Evolutionary conservation across 2,888 invertebrate species (phyloP), one percentile per base, ranked within the genome.

Genomic region (Omphaloscelis lunosa): DNA sequence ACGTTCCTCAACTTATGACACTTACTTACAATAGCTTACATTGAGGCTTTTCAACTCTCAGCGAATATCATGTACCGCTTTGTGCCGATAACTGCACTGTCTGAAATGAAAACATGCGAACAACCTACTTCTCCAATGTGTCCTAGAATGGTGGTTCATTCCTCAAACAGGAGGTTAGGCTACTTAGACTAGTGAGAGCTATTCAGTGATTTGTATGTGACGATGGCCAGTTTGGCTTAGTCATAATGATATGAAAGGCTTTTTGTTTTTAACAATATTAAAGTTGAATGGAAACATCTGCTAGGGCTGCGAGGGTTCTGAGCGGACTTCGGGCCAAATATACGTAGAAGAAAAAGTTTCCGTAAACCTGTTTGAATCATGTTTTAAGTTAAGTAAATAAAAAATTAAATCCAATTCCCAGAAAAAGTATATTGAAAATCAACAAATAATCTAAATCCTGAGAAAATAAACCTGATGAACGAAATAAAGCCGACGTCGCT

Each of bases 401-500:
- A 17, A 2, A 48, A 45, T 3, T 45, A 2, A 45, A 12, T 45
- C 20, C 1, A 15, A 20, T 20, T 39, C 6, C 11, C 8, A 9
- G 23, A 34, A 29, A 41, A 41, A 1, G n/a, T 0, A 39, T 20
- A 45, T 53, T 2, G 15, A 17, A 29, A 61, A 17, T 34, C 15
- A 11, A 17, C 15, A 34, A 34, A 53, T 51, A 11, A 12, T 11
- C 27, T 0, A 41, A 63, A 20, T 61, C 23, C 12, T 48, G 23
- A 12, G 8, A 69, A 72, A 71, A 66, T 39, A 56, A 23, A 41
- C 3, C 7, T 27, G 41, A 51, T 34, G 67, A 85, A 75, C 70
- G 58, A 75, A 82, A 82, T 27, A 51, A 23, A 34, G 34, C 48
- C 59, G 77, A 90, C 95, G 93, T 85, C 88, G 80, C 53, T 85